Percentiles rank a stretch among this genome's conserved stretches.
Evolutionary conservation across 2,113 vertebrate species (phyloP).

Genomic region (Archocentrus centrarchus): DNA sequence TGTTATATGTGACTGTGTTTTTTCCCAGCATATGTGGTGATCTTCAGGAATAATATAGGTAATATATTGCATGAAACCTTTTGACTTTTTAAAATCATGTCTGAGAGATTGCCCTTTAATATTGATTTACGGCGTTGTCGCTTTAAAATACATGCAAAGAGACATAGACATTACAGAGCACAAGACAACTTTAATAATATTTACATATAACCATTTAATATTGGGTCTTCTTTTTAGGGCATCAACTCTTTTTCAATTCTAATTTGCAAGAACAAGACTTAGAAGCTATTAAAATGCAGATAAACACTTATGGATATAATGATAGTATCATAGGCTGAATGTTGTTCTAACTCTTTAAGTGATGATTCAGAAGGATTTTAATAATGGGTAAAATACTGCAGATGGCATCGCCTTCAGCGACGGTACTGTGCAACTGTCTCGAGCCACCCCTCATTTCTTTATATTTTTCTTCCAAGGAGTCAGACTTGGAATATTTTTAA

Average conservation of each 20-base stretch:
- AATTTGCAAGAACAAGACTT: too few relatives aligned
- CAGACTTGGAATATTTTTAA: too few relatives aligned
- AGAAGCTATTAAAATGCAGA: too few relatives aligned
- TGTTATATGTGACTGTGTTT: neutral
- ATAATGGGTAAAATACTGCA: neutral
- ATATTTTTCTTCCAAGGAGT: neutral
- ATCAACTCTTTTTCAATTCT: too few relatives aligned
- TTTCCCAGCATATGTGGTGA: neutral
- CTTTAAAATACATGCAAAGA: neutral
- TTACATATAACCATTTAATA: neutral
- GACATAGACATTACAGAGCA: neutral
- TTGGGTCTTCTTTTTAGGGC: too few relatives aligned
- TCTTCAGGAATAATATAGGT: neutral
- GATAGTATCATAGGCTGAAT: too few relatives aligned
- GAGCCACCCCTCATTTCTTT: neutral
- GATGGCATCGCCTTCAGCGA: neutral
- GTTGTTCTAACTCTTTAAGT: too few relatives aligned
- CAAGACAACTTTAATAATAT: neutral
- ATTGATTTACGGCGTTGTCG: too few relatives aligned
- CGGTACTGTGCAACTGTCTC: neutral
- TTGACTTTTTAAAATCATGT: rapidly evolving
- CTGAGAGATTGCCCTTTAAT: too few relatives aligned
- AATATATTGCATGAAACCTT: neutral
- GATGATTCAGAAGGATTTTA: neutral
- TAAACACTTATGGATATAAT: too few relatives aligned